Percentiles rank a stretch among this genome's conserved stretches.
Evolutionary conservation across 1,140 invertebrate species (phyloP).

Genomic region (Ceratosolen solmsi): DNA sequence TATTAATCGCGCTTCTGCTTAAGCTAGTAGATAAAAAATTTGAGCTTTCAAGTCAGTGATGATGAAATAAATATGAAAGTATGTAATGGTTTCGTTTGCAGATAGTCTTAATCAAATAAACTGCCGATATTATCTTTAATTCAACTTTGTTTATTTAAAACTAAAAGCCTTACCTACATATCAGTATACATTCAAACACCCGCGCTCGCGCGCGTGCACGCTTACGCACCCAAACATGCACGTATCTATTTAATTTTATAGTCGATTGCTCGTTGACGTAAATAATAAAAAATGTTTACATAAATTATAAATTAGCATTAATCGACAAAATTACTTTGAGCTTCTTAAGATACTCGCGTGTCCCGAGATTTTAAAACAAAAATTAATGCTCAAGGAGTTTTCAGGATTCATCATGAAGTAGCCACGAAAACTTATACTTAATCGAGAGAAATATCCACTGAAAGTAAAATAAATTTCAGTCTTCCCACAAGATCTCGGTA

Average conservation of each 20-base stretch:
- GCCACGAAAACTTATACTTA: not conserved
- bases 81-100: not conserved
- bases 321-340: not conserved
- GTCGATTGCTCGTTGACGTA: not conserved
- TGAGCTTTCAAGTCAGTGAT: not conserved
- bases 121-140: not conserved
- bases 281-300: not conserved
- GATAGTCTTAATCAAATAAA: not conserved
- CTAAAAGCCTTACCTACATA: not conserved
- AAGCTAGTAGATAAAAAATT: not conserved
- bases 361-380: not conserved
- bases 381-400: not conserved
- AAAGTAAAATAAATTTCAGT: not conserved
- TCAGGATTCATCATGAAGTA: not conserved
- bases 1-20: no score
- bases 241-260: not conserved
- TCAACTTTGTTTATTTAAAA: not conserved
- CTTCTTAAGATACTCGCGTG: not conserved
- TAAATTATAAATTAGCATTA: slow-evolving; percentile 11
- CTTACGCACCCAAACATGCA: not conserved
- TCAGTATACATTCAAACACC: not conserved
- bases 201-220: not conserved
- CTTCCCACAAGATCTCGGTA: not conserved
- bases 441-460: not conserved
- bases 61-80: not conserved